These are phyloP conservation scores for Falco punctatus DNA, from an alignment of 2,113 vertebrate species.

Conservation along the genomic window DNA sequence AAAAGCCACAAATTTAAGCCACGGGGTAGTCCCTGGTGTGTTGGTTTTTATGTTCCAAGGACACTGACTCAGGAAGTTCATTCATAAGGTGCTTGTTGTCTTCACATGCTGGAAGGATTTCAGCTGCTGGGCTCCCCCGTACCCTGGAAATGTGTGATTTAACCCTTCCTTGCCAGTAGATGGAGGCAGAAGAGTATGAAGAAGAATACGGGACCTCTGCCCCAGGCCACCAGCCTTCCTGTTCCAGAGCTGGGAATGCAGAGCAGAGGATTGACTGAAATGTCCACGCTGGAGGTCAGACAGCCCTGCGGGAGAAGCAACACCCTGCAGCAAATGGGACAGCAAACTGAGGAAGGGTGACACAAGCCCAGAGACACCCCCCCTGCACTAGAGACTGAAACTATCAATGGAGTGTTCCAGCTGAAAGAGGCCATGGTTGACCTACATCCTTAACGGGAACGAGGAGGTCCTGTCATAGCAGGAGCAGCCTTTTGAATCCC, in stretches of 20 bases:
- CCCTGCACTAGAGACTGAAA: not conserved
- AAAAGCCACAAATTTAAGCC: conserved; percentile 40
- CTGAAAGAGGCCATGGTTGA: not conserved
- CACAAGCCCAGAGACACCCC: not conserved
- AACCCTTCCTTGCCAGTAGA: conserved; percentile 58
- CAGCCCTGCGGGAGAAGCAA: not conserved
- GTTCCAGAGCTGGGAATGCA: not conserved
- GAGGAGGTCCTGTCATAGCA: not conserved
- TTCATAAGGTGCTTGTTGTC: conserved; percentile 39
- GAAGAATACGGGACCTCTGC: not conserved
- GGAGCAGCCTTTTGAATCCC: not conserved
- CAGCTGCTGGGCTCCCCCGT: not conserved
- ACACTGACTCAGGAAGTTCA: conserved; percentile 30
- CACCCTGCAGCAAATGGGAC: not conserved
- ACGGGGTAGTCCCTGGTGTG: not conserved
- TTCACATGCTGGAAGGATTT: conserved; percentile 30
- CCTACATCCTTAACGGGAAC: rapidly evolving
- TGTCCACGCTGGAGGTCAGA: not conserved
- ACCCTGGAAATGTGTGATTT: conserved; percentile 46
- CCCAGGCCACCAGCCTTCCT: not conserved
- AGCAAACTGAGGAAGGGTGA: not conserved
- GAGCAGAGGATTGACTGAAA: not conserved
- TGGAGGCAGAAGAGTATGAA: not conserved
- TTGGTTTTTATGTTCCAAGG: conserved; percentile 56
- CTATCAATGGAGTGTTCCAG: not conserved